Base-by-base conservation (phyloP, 2,888 invertebrate species). In the Caradrina kadenii region DNA sequence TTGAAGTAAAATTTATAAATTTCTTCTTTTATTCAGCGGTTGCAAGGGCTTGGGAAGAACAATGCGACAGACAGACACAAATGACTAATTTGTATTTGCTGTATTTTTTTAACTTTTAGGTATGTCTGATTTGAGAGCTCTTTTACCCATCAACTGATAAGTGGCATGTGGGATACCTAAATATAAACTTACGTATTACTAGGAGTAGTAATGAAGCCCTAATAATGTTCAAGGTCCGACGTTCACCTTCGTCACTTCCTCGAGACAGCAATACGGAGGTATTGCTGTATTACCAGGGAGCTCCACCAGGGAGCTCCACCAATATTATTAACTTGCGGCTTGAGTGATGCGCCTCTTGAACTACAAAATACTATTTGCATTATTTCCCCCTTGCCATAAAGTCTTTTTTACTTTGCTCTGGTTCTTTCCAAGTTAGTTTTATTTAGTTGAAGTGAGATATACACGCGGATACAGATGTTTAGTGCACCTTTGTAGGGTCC, bases 201-300 rank as follows among this genome's bases (percentile, higher is more conserved):
- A 35, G 7, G 22, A 39, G 22, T 48, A 54, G 10, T 17, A 17
- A 35, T 56, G 11, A 22, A 45, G 15, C 10, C 35, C 45, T 17
- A n/a, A 54, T 26, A 22, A 31, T 39, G 4, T 63, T n/a, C 21
- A 39, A 48, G n/a, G 26, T 39, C 45, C 45, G 11, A 52, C n/a
- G n/a, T 26, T 50, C 22, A 74, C 56, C 75, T 64, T 56, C 75
- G 50, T 74, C 70, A 64, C 56, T 56, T 45, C 2, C 8, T 1
- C 15, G 26, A 54, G 15, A 19, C 19, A 72, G 53, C 48, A 72
- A 53, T 7, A 39, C 22, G n/a, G n/a, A n/a, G n/a, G n/a, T n/a
- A n/a, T n/a, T n/a, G n/a, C n/a, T n/a, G n/a, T n/a, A n/a, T n/a
- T n/a, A n/a, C n/a, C n/a, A n/a, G n/a, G n/a, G n/a, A n/a, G n/a